Evolutionary conservation across 2,797 vertebrate genomes (phyloP), one percentile per base, ranked within the genome.

Genomic region (Chelon auratus): DNA sequence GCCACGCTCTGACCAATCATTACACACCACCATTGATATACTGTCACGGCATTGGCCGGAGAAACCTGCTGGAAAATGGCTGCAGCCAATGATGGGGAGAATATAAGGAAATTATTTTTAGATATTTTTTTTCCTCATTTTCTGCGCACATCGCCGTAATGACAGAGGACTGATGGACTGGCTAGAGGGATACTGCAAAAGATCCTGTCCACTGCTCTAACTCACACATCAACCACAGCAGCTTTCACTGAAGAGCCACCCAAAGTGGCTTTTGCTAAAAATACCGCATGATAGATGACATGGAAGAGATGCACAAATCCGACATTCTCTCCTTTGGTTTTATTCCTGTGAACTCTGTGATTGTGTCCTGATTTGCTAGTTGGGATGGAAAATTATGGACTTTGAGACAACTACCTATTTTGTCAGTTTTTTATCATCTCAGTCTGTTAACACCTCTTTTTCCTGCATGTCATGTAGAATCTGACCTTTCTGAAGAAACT

Each of bases 401-500:
- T 62, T 62, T 1, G 17, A 68, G 58, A 51, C 9, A 61, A 56
- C 47, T 58, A 51, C 72, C 13, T 10, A 36, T 69, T 89, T 67
- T 40, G 47, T 71, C 17, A 50, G 20, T 81, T 84, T 83, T 54
- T 83, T 51, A 77, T 82, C 54, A 59, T n/a, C 50, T 42, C 13
- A 45, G 39, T 51, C 12, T 20, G 2, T 68, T 72, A 26, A 62
- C 4, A n/a, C 24, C 20, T 0, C 15, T 9, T 61, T 43, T 45
- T 72, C 30, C 26, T 81, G 2, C 24, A 6, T 75, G 40, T 78
- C 59, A 18, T 82, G 14, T 61, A 97, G 95, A 95, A 94, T 72
- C 68, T 95, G 87, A 96, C 87, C 9, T 75, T 30, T 71, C 88
- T 96, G 80, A 96, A 92, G 83, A 88, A 71, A 45, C 83, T 96